Conservation (phyloP, 1,140 invertebrate genomes). For the Aphelenchoides besseyi region DNA sequence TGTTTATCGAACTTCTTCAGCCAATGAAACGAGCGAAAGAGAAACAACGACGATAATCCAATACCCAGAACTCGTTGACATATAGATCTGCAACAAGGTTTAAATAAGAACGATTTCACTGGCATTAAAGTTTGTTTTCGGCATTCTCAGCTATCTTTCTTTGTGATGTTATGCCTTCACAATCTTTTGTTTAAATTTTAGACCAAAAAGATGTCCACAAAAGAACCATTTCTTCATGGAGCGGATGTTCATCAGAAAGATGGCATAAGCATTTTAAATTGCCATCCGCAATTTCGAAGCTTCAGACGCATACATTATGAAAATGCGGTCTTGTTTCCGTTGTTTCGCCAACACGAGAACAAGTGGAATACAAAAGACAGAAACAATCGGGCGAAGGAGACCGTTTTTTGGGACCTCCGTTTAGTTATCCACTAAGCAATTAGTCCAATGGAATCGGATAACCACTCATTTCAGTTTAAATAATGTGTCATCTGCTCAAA, state of each 20-base stretch:
- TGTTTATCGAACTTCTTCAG: too few species aligned
- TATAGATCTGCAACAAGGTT: slow-evolving; percentile 54
- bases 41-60: too few species aligned
- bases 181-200: background rate
- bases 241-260: background rate
- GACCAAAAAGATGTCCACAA: too few species aligned
- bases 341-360: too few species aligned
- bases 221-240: background rate
- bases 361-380: too few species aligned
- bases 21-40: too few species aligned
- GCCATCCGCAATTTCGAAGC: background rate
- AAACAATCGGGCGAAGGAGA: too few species aligned
- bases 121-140: background rate
- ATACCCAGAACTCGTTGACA: slow-evolving; percentile 63
- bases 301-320: background rate
- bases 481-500: too few species aligned
- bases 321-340: background rate
- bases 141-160: background rate
- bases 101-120: background rate
- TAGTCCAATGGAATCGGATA: too few species aligned
- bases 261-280: background rate
- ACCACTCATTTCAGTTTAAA: too few species aligned
- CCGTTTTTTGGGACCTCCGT: too few species aligned
- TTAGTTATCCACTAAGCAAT: too few species aligned
- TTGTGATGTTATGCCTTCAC: background rate